These are phyloP conservation scores for Perca fluviatilis DNA, from an alignment of 2,113 vertebrate genomes.

Conservation along the genomic window DNA sequence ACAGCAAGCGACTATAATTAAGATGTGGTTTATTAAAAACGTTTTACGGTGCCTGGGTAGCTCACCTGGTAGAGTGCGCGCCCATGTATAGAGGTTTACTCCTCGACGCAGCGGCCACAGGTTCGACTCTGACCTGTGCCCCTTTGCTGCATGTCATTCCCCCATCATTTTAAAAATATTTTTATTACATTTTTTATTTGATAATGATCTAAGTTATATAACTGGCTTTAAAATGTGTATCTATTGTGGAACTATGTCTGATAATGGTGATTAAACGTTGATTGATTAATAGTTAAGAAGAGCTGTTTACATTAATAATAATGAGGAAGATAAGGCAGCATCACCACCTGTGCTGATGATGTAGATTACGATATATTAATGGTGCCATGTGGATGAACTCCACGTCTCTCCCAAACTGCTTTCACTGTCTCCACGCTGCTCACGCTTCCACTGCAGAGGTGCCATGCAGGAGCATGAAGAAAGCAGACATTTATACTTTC, in stretches of 20 bases:
- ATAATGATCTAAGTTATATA: not conserved
- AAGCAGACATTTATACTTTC: slow-evolving; percentile 45
- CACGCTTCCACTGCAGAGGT: not conserved
- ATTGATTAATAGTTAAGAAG: not conserved
- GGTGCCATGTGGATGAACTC: not conserved
- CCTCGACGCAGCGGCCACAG: too few species aligned
- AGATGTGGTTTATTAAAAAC: not conserved
- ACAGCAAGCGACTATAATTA: not conserved
- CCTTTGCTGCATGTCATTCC: too few species aligned
- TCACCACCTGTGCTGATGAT: not conserved
- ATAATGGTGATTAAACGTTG: not conserved
- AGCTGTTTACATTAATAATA: not conserved
- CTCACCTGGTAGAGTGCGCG: too few species aligned
- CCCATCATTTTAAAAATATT: too few species aligned
- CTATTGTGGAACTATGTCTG: not conserved
- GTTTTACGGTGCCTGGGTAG: too few species aligned
- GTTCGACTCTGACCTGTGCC: too few species aligned
- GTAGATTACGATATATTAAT: slow-evolving; percentile 27
- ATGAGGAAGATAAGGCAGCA: not conserved
- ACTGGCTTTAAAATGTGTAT: not conserved
- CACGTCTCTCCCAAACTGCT: not conserved
- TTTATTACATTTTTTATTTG: not conserved
- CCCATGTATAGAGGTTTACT: too few species aligned
- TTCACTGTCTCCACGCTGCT: not conserved
- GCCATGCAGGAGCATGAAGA: not conserved